Conservation (phyloP, 2,797 vertebrate genomes). For the Lutjanus argentimaculatus region DNA sequence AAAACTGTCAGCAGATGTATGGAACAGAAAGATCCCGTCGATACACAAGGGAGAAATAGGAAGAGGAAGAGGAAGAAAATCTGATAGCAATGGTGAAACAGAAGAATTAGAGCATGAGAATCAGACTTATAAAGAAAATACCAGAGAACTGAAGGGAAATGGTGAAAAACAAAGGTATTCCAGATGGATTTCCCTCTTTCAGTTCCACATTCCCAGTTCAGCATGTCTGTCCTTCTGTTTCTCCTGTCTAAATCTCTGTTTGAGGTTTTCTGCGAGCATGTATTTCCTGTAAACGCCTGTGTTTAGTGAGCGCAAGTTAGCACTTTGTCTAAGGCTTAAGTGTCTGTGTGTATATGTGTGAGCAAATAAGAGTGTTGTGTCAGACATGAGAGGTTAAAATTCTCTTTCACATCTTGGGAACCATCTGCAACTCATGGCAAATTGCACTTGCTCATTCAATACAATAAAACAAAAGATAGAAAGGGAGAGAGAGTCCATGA, state of each 20-base stretch:
- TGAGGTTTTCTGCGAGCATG: constrained; percentile 3
- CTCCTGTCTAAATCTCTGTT: constrained; percentile 13
- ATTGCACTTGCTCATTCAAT: constrained; percentile 46
- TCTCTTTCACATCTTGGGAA: constrained; percentile 50
- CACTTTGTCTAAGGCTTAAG: neutral
- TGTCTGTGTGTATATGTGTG: neutral
- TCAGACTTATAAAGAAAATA: constrained; percentile 9
- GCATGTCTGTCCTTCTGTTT: constrained; percentile 1
- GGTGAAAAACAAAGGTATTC: constrained; percentile 12
- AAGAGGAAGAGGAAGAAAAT: constrained; percentile 4
- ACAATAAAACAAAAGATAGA: constrained; percentile 42
- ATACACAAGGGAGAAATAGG: neutral
- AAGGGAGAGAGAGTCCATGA: constrained; percentile 26
- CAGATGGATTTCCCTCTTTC: neutral
- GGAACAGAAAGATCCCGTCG: neutral
- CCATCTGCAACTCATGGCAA: constrained; percentile 58
- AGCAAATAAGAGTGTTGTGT: constrained; percentile 22
- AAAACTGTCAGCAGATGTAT: neutral
- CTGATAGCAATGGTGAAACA: neutral
- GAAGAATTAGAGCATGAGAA: constrained; percentile 17
- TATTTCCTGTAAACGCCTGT: constrained; percentile 6
- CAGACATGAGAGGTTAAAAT: constrained; percentile 27
- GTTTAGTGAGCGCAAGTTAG: neutral
- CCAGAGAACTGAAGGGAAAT: neutral
- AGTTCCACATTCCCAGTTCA: constrained; percentile 10